A percentile compares a stretch with the other conserved stretches of the same genome.
phyloP scores from a whole-genome alignment of 2,797 vertebrate genomes.

The Danio tinwini region DNA sequence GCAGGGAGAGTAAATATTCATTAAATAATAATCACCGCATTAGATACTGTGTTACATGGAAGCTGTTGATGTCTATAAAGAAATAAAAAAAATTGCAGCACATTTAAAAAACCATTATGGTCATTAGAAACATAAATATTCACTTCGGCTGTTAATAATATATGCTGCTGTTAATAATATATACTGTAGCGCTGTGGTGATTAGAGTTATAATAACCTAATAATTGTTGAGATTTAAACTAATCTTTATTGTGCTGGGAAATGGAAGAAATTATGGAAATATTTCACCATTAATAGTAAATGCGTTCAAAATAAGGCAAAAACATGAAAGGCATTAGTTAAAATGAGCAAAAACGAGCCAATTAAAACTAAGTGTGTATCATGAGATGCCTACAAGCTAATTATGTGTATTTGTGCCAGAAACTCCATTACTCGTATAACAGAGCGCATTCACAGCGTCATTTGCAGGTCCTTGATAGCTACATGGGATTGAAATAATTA shows the following conservation, averaged over 20 bases:
- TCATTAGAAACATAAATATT: slow-evolving; percentile 75
- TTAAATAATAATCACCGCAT: slow-evolving; percentile 50
- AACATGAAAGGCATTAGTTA: slow-evolving; percentile 78
- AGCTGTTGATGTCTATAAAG: background rate
- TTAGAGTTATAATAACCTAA: slow-evolving; percentile 69
- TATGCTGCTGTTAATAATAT: slow-evolving; percentile 74
- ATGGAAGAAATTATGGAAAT: slow-evolving; percentile 80
- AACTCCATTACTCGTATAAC: slow-evolving; percentile 47
- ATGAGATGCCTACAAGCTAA: slow-evolving; percentile 74
- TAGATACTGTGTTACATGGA: slow-evolving; percentile 25
- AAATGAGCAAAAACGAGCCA: slow-evolving; percentile 77
- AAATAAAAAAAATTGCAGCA: slow-evolving; percentile 31
- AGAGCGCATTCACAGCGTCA: slow-evolving; percentile 26
- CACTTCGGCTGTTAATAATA: slow-evolving; percentile 65
- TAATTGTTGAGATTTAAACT: slow-evolving; percentile 74
- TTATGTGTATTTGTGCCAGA: slow-evolving; percentile 65
- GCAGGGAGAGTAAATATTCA: slow-evolving; percentile 49
- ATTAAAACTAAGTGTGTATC: slow-evolving; percentile 76
- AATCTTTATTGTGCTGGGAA: slow-evolving; percentile 77
- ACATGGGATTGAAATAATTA: slow-evolving; percentile 15
- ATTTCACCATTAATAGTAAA: slow-evolving; percentile 78
- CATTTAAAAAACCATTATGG: slow-evolving; percentile 50
- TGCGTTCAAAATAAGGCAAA: slow-evolving; percentile 71
- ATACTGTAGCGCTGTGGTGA: slow-evolving; percentile 67
- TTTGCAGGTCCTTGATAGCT: slow-evolving; percentile 25